A percentile compares a stretch with the other conserved stretches of the same genome.
Conservation (phyloP, 2,797 vertebrate species). For the Adrianichthys oophorus region DNA sequence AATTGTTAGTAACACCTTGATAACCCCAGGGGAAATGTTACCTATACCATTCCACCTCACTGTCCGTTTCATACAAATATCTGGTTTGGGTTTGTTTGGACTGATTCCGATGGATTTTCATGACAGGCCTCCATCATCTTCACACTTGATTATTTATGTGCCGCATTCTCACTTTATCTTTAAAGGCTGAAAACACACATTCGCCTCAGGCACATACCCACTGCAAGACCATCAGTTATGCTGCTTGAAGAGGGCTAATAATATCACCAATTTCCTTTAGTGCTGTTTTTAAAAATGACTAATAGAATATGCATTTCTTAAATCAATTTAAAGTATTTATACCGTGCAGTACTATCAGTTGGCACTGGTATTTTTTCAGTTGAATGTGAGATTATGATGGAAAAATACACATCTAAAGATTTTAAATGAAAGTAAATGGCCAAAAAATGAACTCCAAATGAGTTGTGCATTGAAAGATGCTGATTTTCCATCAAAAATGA, state of each 20-base stretch:
- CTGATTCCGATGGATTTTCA: conserved; percentile 6
- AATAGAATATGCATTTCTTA: conserved; percentile 7
- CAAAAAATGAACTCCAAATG: neutral
- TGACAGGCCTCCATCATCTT: conserved; percentile 6
- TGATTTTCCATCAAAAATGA: too few species aligned
- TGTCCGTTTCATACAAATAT: neutral
- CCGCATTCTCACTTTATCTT: conserved; percentile 34
- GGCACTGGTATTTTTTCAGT: neutral
- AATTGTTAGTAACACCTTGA: conserved; percentile 26
- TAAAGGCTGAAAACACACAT: conserved; percentile 27
- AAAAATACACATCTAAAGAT: neutral
- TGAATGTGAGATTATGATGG: neutral
- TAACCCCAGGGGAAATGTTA: conserved; percentile 26
- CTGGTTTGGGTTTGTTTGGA: conserved; percentile 1
- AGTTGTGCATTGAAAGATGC: too few species aligned
- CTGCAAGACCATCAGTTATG: conserved; percentile 26
- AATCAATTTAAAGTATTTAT: conserved; percentile 17
- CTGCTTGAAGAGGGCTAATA: conserved; percentile 29
- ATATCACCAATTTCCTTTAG: conserved; percentile 24
- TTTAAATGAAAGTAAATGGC: neutral
- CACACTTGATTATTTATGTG: conserved; percentile 24
- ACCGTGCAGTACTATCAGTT: conserved; percentile 5
- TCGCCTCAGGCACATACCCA: conserved; percentile 12
- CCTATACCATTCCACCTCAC: conserved; percentile 2
- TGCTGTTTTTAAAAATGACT: conserved; percentile 8